These are phyloP conservation scores for Vidua chalybeata DNA, from an alignment of 2,113 vertebrate genomes.

Conservation along the genomic window DNA sequence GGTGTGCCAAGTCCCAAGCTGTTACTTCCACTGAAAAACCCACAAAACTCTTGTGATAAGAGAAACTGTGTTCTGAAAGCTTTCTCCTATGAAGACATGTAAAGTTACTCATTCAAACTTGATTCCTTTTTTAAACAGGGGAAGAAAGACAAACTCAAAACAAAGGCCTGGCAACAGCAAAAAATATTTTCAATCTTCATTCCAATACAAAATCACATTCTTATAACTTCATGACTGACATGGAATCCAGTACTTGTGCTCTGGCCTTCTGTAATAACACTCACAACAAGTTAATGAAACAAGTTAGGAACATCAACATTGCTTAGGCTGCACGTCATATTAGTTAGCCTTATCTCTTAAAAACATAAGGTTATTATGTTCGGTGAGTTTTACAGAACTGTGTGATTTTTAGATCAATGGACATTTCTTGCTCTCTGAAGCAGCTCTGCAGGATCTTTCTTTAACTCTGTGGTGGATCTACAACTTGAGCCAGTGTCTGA, in stretches of 20 bases:
- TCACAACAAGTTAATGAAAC: not conserved
- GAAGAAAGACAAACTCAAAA: not conserved
- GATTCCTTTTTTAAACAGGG: not conserved
- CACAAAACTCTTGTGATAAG: not conserved
- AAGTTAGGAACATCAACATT: not conserved
- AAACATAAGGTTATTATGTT: not conserved
- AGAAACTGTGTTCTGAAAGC: not conserved
- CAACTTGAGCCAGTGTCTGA: accelerated
- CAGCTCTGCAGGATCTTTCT: not conserved
- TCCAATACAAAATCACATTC: not conserved
- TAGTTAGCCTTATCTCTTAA: not conserved
- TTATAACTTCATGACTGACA: not conserved
- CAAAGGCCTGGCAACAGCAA: not conserved
- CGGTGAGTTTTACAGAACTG: not conserved
- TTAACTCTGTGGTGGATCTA: not conserved
- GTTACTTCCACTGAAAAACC: not conserved
- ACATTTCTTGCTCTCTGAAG: not conserved
- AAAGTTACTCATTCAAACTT: not conserved
- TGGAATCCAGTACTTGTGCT: not conserved
- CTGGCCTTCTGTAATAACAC: not conserved
- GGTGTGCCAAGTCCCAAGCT: not conserved
- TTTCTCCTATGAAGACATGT: not conserved
- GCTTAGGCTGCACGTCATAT: not conserved
- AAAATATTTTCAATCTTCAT: not conserved
- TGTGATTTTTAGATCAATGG: not conserved